Base-by-base conservation (phyloP, 1,140 invertebrate genomes). In the Aricia agestis region DNA sequence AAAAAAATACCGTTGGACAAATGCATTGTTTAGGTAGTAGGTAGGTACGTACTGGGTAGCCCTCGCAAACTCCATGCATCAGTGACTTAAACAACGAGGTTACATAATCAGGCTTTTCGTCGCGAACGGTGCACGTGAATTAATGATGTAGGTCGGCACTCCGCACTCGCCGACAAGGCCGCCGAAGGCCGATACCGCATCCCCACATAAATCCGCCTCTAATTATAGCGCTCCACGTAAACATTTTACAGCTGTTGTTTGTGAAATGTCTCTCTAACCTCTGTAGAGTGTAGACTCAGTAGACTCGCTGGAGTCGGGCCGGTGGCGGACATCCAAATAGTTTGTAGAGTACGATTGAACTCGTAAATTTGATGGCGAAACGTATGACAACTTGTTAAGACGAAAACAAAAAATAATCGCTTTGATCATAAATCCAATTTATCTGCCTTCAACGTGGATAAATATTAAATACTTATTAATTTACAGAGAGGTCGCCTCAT, bases 121-220 rank as follows among this genome's bases (percentile, higher is more conserved):
- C 45, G 45, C 45, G 45, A 77, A 67, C 59, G 18, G 59, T 18
- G 58, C 18, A 61, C 45, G 18, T 25, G 57, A 36, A 41, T 18
- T 61, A 71, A 75, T 73, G 76, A 87, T 83, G 76, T 85, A 81
- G 82, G 84, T 86, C 86, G 79, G 76, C 77, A 74, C 79, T 79
- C 74, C 79, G 82, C 80, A 36, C 36, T 7, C 36, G 36, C 10
- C 11, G 45, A 10, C 45, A 52, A 52, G 45, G 45, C 45, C 45
- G 77, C 80, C 78, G 82, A 79, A 77, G 80, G 67, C 76, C 73
- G 74, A 72, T 75, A 76, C 79, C 78, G 75, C 78, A 83, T 84
- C 82, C 82, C 78, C 78, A 72, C 79, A 86, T 83, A 81, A 82
- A 86, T 85, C 74, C 77, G 59, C 75, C 73, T 71, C 82, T 83